A percentile compares a stretch with the other conserved stretches of the same genome.
These are phyloP conservation scores for Lepidocolaptes lacrymiger DNA, from an alignment of 2,797 vertebrate genomes.

Conservation along the genomic window DNA sequence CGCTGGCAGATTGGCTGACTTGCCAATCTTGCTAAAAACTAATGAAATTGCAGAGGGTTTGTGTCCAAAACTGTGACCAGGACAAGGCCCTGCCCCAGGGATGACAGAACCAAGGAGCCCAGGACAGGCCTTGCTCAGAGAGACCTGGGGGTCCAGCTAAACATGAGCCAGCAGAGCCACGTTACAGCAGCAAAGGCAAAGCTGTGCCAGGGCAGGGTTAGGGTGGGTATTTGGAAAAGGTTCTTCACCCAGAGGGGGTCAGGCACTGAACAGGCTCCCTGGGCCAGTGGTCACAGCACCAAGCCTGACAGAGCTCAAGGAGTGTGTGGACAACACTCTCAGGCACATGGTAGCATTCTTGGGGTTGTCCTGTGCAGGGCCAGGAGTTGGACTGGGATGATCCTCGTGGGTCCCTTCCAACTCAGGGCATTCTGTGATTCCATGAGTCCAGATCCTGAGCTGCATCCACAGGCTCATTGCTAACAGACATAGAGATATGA, in stretches of 20 bases:
- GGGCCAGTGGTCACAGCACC: background rate
- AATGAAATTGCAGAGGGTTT: no score
- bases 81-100: background rate
- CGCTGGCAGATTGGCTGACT: accelerated
- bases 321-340: background rate
- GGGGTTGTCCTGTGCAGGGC: background rate
- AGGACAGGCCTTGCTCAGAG: background rate
- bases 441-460: background rate
- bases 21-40: background rate
- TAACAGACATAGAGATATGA: background rate
- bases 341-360: no score
- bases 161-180: background rate
- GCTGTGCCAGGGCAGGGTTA: background rate
- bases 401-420: background rate
- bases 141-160: background rate
- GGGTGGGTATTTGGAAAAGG: background rate
- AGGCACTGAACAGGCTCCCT: background rate
- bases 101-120: background rate
- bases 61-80: background rate
- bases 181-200: background rate
- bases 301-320: background rate
- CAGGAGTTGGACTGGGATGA: background rate
- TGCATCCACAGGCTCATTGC: background rate
- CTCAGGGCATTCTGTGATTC: background rate
- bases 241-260: background rate